Conservation (phyloP, 2,888 invertebrate genomes). For the Macropis europaea region DNA sequence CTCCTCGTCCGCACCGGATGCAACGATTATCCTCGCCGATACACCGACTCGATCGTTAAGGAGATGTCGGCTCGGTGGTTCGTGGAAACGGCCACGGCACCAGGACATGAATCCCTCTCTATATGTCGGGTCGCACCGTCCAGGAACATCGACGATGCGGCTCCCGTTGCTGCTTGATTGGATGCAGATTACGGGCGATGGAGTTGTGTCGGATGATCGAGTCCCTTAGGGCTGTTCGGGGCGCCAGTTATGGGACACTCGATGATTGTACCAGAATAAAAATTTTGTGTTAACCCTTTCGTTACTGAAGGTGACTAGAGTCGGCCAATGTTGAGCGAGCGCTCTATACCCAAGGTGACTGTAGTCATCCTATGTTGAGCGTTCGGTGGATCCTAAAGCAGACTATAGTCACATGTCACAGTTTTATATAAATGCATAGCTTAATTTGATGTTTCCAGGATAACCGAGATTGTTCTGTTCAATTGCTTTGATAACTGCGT, state of each 20-base stretch:
- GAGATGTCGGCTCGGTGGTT: conserved; percentile 66
- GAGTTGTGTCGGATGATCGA: conserved; percentile 37
- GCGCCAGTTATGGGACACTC: conserved; percentile 15
- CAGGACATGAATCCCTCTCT: conserved; percentile 46
- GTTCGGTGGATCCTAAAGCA: too few relatives aligned
- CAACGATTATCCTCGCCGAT: conserved; percentile 74
- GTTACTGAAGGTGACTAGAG: too few relatives aligned
- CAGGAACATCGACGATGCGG: conserved; percentile 8
- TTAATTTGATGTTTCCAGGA: too few relatives aligned
- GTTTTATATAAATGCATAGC: too few relatives aligned
- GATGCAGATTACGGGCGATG: conserved; percentile 52
- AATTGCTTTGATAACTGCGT: too few relatives aligned
- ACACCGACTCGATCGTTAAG: conserved; percentile 70
- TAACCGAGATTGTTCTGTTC: too few relatives aligned
- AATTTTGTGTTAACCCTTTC: too few relatives aligned
- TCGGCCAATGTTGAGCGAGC: too few relatives aligned
- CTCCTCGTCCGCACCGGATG: conserved; percentile 70
- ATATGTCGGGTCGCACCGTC: conserved; percentile 41
- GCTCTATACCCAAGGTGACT: too few relatives aligned
- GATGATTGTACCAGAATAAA: too few relatives aligned
- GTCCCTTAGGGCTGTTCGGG: conserved; percentile 4
- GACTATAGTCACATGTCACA: too few relatives aligned
- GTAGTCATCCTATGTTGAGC: too few relatives aligned
- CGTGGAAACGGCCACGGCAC: conserved; percentile 63
- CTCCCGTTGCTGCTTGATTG: conserved; percentile 32